Evolutionary conservation across 2,888 invertebrate species (phyloP), one percentile per base, ranked within the genome.

Genomic region (Aporophyla lueneburgensis): DNA sequence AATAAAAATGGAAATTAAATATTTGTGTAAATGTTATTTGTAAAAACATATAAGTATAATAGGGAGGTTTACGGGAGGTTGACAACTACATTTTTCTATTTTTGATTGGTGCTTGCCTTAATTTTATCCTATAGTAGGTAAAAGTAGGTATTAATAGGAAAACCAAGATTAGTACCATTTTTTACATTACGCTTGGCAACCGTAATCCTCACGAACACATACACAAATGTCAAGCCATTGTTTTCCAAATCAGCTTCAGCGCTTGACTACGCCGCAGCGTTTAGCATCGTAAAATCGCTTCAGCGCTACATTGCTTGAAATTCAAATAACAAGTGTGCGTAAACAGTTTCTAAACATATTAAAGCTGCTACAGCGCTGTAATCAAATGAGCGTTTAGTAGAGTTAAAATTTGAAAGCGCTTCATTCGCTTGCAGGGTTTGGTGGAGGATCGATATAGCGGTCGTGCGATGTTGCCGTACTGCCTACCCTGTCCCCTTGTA

Each of bases 391-490:
- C n/a, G 76, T 73, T 68, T 75, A 62, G 19, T 19, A 1, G 0
- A 54, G 54, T 56, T 68, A 49, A 56, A 56, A 59, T 58, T 68
- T 66, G 58, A 43, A 67, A 92, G 91, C 91, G 92, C 74, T 91
- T 71, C 71, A 86, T 91, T 87, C 90, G 94, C 92, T 94, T 72
- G 24, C 77, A 51, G 75, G 59, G 73, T n/a, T 67, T 54, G 56
- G 65, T 63, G 61, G 74, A 77, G 88, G 94, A 95, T 95, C 95
- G 92, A 95, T 95, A 95, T 92, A 95, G 93, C 93, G 88, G 90
- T 83, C 89, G 90, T 83, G 94, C 95, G 93, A 86, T 91, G 94
- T 93, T 92, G 93, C 92, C 93, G 91, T 90, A 88, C 92, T 92
- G 91, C 85, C 86, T 87, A 86, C 90, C 91, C 89, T 84, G 81